Evolutionary conservation across 2,888 invertebrate species (phyloP).

Genomic region (Hypselothyrea guttata): DNA sequence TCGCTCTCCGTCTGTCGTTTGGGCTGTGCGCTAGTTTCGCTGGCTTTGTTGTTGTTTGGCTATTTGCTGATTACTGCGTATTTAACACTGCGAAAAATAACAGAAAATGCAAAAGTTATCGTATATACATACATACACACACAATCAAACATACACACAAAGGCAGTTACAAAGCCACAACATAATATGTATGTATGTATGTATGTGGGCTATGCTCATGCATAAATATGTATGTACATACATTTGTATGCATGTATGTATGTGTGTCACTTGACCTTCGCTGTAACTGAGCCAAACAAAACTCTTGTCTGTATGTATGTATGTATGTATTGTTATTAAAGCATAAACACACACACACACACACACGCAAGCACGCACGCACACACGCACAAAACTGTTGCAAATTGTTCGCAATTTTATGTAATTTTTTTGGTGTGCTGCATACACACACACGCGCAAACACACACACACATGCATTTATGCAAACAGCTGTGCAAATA

Average conservation of each 20-base stretch:
- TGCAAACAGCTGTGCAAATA: conserved; percentile 51
- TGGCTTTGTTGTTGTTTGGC: not conserved
- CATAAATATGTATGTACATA: too few relatives aligned
- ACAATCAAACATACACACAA: conserved; percentile 1
- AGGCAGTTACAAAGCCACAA: conserved; percentile 4
- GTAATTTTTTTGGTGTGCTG: not conserved
- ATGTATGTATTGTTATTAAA: conserved; percentile 2
- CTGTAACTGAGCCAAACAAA: conserved; percentile 28
- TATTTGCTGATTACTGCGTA: conserved; percentile 37
- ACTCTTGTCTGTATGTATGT: not conserved
- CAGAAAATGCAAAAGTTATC: conserved; percentile 25
- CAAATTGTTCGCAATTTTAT: too few relatives aligned
- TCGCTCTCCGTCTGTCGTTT: not conserved
- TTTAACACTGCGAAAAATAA: conserved; percentile 36
- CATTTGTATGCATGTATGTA: too few relatives aligned
- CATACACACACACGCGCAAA: not conserved
- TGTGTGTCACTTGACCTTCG: conserved; percentile 57
- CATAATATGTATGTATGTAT: conserved; percentile 36
- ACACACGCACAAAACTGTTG: too few relatives aligned
- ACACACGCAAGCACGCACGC: not conserved
- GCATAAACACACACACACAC: not conserved
- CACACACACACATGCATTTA: not conserved
- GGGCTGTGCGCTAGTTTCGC: too few relatives aligned
- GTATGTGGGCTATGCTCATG: too few relatives aligned
- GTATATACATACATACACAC: not conserved